Conservation (phyloP, 1,140 invertebrate genomes). For the Pogonomyrmex californicus region DNA sequence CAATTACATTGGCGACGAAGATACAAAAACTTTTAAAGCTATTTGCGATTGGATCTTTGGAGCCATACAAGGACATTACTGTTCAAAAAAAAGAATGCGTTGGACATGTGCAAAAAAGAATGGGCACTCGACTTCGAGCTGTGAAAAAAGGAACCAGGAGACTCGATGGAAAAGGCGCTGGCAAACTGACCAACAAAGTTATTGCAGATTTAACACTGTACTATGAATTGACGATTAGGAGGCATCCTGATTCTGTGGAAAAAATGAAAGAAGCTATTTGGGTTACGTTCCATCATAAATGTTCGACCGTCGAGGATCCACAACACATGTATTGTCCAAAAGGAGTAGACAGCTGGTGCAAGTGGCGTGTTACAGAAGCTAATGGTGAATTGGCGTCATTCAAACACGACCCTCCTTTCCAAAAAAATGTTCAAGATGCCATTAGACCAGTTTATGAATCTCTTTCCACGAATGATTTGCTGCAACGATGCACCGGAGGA, state of each 20-base stretch:
- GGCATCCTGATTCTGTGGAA: slow-evolving; percentile 1
- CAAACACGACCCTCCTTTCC: background rate
- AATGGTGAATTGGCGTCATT: background rate
- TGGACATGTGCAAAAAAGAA: background rate
- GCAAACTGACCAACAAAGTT: background rate
- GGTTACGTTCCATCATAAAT: background rate
- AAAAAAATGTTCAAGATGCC: slow-evolving; percentile 16
- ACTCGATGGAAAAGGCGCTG: background rate
- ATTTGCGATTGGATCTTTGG: background rate
- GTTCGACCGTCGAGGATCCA: background rate
- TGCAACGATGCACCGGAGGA: slow-evolving; percentile 51
- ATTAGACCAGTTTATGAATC: slow-evolving; percentile 51
- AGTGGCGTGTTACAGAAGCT: background rate
- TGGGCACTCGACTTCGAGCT: background rate
- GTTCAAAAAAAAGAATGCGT: background rate
- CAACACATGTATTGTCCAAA: slow-evolving; percentile 9
- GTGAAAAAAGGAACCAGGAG: background rate
- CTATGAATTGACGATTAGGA: slow-evolving; percentile 8
- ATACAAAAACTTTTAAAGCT: background rate
- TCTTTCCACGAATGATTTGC: slow-evolving; percentile 12
- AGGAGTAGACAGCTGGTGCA: background rate
- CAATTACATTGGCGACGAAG: background rate
- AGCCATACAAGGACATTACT: background rate
- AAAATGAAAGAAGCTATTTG: slow-evolving; percentile 20
- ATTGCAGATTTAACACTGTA: background rate